These are phyloP conservation scores for Lethenteron reissneri DNA, from an alignment of 2,113 vertebrate species.

Conservation along the genomic window DNA sequence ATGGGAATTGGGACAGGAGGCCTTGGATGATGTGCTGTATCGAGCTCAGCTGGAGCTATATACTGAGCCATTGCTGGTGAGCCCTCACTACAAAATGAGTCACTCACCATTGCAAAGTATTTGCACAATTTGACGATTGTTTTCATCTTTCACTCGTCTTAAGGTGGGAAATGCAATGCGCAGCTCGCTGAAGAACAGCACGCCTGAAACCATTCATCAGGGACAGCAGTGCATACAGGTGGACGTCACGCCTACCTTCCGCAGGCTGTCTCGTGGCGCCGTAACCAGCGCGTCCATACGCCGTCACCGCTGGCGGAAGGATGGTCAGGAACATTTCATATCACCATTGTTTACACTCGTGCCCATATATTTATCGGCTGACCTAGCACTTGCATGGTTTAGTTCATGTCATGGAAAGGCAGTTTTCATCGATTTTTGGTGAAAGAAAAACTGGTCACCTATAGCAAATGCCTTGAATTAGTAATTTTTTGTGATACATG, in stretches of 20 bases:
- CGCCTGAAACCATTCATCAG: constrained; percentile 46
- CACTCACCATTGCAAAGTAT: too few relatives aligned
- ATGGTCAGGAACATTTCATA: constrained; percentile 34
- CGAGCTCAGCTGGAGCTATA: constrained; percentile 89
- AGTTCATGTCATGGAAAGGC: too few relatives aligned
- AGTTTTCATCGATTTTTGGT: too few relatives aligned
- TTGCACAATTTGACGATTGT: too few relatives aligned
- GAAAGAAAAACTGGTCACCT: too few relatives aligned
- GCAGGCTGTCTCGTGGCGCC: constrained; percentile 71
- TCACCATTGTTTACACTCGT: too few relatives aligned
- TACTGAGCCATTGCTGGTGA: constrained; percentile 80
- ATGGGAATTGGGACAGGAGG: constrained; percentile 81
- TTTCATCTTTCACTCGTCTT: not conserved
- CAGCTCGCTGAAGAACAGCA: constrained; percentile 68
- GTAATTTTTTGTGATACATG: too few relatives aligned
- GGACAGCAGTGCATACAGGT: constrained; percentile 83
- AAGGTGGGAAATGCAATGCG: constrained; percentile 94
- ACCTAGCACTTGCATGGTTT: too few relatives aligned
- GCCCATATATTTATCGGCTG: too few relatives aligned
- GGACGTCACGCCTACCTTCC: constrained; percentile 76
- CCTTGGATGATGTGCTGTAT: constrained; percentile 80
- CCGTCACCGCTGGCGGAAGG: constrained; percentile 86
- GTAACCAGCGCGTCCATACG: constrained; percentile 94
- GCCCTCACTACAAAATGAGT: too few relatives aligned
- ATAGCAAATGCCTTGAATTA: too few relatives aligned